phyloP scores from a whole-genome alignment of 2,797 vertebrate species.

The Pseudochirops cupreus region DNA sequence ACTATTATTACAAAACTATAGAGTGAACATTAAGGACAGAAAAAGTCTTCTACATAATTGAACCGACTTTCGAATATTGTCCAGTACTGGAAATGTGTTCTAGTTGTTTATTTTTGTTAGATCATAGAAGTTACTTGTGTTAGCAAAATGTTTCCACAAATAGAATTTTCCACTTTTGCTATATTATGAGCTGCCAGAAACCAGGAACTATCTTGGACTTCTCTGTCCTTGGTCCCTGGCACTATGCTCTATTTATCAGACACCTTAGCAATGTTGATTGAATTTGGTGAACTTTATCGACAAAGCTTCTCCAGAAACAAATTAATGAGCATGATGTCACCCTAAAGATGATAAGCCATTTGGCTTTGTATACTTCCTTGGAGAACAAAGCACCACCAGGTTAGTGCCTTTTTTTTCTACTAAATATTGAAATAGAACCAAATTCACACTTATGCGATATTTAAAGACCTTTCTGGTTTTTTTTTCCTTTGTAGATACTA shows the following conservation, averaged over 20 bases:
- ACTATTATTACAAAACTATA: background rate
- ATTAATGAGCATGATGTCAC: background rate
- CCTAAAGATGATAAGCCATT: slow-evolving; percentile 8
- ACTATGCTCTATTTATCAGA: background rate
- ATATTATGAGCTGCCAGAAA: background rate
- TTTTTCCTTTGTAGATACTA: slow-evolving; percentile 67
- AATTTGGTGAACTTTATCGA: slow-evolving; percentile 3
- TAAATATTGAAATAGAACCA: slow-evolving; percentile 44
- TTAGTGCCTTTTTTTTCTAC: slow-evolving; percentile 64
- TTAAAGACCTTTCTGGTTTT: slow-evolving; percentile 63
- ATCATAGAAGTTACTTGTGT: background rate
- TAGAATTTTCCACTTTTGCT: background rate
- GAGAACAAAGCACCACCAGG: slow-evolving; percentile 59
- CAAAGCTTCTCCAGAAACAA: slow-evolving; percentile 36
- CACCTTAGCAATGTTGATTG: background rate
- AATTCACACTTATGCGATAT: slow-evolving; percentile 24
- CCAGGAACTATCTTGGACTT: background rate
- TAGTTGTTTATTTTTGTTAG: background rate
- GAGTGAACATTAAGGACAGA: background rate
- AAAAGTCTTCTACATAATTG: background rate
- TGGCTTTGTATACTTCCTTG: slow-evolving; percentile 48
- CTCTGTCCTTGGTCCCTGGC: background rate
- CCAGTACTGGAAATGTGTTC: background rate
- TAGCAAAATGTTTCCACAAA: background rate
- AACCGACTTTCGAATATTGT: background rate